Conservation (phyloP, 2,113 vertebrate genomes). For the Perca fluviatilis region DNA sequence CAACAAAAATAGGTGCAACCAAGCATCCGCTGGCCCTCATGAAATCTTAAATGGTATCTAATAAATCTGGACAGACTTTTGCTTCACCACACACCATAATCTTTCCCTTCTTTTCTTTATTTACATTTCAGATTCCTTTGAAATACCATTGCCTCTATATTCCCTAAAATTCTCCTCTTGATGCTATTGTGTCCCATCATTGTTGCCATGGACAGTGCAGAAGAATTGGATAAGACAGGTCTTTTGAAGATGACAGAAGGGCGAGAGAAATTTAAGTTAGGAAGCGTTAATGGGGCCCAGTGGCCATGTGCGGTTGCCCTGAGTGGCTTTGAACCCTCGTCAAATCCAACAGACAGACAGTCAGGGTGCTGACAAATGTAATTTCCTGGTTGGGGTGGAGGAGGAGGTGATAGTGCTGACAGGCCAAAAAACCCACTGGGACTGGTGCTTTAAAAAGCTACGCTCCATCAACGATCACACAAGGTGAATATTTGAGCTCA, state of each 20-base stretch:
- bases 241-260: constrained; percentile 61
- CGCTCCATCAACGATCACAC: constrained; percentile 34
- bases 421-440: constrained; percentile 16
- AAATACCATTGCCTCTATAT: constrained; percentile 9
- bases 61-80: neutral
- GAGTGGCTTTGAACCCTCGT: constrained; percentile 65
- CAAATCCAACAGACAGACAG: constrained; percentile 55
- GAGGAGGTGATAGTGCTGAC: constrained; percentile 49
- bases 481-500: neutral
- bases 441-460: constrained; percentile 42
- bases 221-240: constrained; percentile 21
- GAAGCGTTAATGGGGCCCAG: constrained; percentile 49
- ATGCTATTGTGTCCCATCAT: constrained; percentile 33
- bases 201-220: neutral
- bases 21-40: neutral
- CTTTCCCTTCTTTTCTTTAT: neutral
- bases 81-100: neutral
- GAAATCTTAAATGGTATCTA: neutral
- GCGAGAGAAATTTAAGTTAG: constrained; percentile 47
- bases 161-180: neutral
- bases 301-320: constrained; percentile 49
- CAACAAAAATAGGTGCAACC: neutral
- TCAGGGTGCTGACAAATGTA: constrained; percentile 65
- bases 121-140: neutral
- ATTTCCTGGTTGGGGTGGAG: constrained; percentile 50